Percentiles rank a stretch among this genome's conserved stretches.
Evolutionary conservation across 2,888 invertebrate species (phyloP).

Genomic region (Cosmorhoe ocellata): DNA sequence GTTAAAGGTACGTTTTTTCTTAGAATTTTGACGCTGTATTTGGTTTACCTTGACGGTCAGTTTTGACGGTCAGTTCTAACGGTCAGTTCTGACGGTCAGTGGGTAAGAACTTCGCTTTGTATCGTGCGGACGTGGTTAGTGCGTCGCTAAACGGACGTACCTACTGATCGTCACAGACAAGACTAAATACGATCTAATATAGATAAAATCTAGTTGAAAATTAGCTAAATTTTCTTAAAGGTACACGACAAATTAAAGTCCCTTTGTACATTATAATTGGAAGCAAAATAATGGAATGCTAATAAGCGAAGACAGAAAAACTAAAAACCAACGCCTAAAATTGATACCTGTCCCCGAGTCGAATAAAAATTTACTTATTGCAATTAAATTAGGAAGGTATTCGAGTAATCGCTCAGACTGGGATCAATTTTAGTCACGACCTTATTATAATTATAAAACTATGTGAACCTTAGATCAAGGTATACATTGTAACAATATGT

Average conservation of each 20-base stretch:
- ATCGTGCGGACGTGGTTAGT: no score
- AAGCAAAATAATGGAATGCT: constrained; percentile 76
- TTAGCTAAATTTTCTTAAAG: no score
- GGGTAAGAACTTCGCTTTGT: no score
- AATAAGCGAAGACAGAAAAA: constrained; percentile 52
- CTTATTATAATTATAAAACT: constrained; percentile 39
- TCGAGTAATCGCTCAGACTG: constrained; percentile 32
- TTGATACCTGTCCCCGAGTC: constrained; percentile 53
- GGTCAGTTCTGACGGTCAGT: no score
- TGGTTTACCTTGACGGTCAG: no score
- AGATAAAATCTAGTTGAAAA: no score
- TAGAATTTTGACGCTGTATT: no score
- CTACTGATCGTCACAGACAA: no score
- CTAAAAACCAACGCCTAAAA: constrained; percentile 48
- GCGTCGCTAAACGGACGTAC: no score
- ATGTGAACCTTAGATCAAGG: constrained; percentile 25
- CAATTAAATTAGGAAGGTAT: constrained; percentile 35
- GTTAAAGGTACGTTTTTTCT: no score
- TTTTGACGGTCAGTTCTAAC: no score
- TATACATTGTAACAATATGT: constrained; percentile 8
- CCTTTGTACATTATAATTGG: constrained; percentile 44
- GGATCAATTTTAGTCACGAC: constrained; percentile 46
- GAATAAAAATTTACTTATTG: constrained; percentile 39
- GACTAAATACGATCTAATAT: no score
- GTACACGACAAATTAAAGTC: neutral